Percentiles rank a stretch among this genome's conserved stretches.
Conservation (phyloP, 2,113 vertebrate genomes). For the Panthera tigris region DNA sequence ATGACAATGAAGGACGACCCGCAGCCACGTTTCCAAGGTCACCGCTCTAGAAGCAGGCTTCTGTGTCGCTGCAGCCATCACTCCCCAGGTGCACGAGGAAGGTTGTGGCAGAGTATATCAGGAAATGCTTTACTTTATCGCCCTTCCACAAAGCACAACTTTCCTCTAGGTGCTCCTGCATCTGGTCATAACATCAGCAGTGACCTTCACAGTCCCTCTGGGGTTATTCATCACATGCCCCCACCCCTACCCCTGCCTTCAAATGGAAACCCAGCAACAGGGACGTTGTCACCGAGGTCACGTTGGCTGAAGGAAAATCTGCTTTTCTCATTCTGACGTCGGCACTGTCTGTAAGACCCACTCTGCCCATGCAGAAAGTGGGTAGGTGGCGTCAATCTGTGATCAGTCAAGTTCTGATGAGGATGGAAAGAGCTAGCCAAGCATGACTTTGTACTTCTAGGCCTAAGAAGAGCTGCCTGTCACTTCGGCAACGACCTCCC, state of each 20-base stretch:
- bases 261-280: background rate
- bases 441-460: background rate
- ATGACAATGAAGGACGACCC: conserved; percentile 43
- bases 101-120: background rate
- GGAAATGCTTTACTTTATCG: background rate
- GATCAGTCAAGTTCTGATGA: background rate
- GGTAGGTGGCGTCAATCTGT: background rate
- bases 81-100: background rate
- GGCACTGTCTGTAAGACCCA: background rate
- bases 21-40: conserved; percentile 11
- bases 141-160: background rate
- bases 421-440: background rate
- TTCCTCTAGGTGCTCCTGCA: background rate
- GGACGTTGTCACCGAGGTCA: background rate
- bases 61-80: background rate
- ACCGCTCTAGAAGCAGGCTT: background rate
- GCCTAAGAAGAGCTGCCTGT: background rate
- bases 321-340: background rate
- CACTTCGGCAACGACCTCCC: background rate
- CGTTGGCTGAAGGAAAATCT: background rate
- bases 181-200: conserved; percentile 14
- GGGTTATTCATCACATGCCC: background rate
- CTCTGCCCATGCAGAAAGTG: conserved; percentile 11
- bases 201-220: background rate
- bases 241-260: background rate